Percentiles rank a stretch among this genome's conserved stretches.
Conservation (phyloP, 2,113 vertebrate species). For the Menidia beryllina region DNA sequence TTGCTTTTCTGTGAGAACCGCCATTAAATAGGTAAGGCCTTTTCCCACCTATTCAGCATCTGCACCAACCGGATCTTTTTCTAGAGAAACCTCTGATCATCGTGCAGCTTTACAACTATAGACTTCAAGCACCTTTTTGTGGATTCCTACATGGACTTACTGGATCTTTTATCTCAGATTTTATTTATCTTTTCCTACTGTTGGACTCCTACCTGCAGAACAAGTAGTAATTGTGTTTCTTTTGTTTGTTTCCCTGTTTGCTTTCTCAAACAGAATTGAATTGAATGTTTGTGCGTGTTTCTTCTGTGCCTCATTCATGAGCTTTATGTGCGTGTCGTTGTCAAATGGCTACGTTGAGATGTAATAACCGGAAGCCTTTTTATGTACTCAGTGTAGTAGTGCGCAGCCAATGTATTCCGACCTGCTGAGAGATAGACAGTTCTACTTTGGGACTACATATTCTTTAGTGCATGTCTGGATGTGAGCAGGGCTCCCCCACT, state of each 20-base stretch:
- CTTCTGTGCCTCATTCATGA: conserved; percentile 59
- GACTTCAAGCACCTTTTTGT: conserved; percentile 70
- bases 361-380: conserved; percentile 19
- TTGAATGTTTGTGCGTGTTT: conserved; percentile 69
- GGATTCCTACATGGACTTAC: conserved; percentile 61
- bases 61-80: conserved; percentile 45
- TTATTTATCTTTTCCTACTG: conserved; percentile 48
- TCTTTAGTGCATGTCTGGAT: conserved; percentile 51
- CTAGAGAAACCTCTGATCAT: conserved; percentile 68
- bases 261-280: conserved; percentile 49
- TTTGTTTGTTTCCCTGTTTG: background rate
- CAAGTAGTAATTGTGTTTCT: conserved; percentile 20
- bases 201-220: conserved; percentile 32
- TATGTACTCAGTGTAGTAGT: conserved; percentile 14
- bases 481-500: conserved; percentile 81
- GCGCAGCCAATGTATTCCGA: conserved; percentile 24
- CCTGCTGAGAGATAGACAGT: conserved; percentile 30
- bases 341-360: conserved; percentile 27
- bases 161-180: conserved; percentile 48
- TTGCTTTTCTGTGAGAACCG: conserved; percentile 1
- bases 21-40: background rate
- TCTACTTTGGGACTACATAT: conserved; percentile 33
- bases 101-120: conserved; percentile 67
- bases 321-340: conserved; percentile 28
- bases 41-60: conserved; percentile 13